A percentile compares a stretch with the other conserved stretches of the same genome.
Evolutionary conservation across 2,113 vertebrate species (phyloP).

Genomic region (Tor tambroides): DNA sequence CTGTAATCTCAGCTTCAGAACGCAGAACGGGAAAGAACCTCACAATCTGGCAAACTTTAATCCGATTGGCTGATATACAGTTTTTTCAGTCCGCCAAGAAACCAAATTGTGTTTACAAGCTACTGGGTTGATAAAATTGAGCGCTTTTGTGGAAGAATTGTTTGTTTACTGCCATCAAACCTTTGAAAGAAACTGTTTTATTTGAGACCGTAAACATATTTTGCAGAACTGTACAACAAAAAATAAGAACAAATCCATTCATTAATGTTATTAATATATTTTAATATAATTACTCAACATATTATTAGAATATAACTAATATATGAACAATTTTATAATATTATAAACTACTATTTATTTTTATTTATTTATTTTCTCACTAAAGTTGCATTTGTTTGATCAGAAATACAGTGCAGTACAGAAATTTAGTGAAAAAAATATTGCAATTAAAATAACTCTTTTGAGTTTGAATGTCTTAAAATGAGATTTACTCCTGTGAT

Average conservation of each 20-base stretch:
- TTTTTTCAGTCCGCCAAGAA: constrained; percentile 5
- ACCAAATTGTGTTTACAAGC: constrained; percentile 14
- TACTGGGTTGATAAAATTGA: neutral
- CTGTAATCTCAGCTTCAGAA: neutral
- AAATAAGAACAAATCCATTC: neutral
- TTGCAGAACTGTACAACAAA: neutral
- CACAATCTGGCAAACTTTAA: neutral
- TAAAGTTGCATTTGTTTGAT: neutral
- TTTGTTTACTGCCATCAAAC: neutral
- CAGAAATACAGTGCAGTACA: too few relatives aligned
- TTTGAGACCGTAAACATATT: neutral
- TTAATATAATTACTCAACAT: neutral
- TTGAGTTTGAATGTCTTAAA: too few relatives aligned
- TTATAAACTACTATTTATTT: neutral
- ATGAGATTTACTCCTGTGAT: neutral
- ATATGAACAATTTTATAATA: neutral
- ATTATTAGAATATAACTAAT: neutral
- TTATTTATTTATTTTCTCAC: neutral
- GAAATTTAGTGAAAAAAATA: neutral
- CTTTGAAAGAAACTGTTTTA: neutral
- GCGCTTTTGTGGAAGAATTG: neutral
- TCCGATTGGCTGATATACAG: neutral
- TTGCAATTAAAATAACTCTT: neutral
- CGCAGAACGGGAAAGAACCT: neutral
- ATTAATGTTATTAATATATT: neutral